Evolutionary conservation across 2,797 vertebrate genomes (phyloP), one percentile per base, ranked within the genome.

Genomic region (Leptoclinus maculatus): DNA sequence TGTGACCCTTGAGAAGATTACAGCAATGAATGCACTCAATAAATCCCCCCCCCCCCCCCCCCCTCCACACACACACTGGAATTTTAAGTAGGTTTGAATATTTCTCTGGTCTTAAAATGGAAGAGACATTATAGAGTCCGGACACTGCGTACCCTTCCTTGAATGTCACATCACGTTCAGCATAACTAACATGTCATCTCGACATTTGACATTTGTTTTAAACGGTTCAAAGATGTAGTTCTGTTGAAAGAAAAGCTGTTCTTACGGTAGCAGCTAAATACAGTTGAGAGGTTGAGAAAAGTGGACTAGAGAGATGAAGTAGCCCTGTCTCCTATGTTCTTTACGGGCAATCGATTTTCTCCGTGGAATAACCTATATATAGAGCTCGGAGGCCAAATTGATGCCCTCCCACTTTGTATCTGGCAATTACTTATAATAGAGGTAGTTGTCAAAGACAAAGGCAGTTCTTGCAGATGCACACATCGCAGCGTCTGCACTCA

Each of bases 291-390:
- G 65, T 71, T 84, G 62, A 78, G 75, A 82, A n/a, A n/a, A n/a
- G 2, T 71, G 77, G 85, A 88, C 53, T 39, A 83, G 57, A 77
- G 76, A 84, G 87, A 89, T 87, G 73, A 90, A 88, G 81, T 86
- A 86, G 84, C 71, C 59, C 72, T 85, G 85, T 90, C 84, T 86
- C 93, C 94, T 88, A 91, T 94, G 93, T 95, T 95, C 94, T 93
- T 94, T 94, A 93, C 95, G 94, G 93, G 93, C 94, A 95, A 97
- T 97, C 95, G 96, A 97, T 98, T 97, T 96, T 94, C 96, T 96
- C 95, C 95, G 94, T 96, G 96, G 96, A 96, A 90, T 94, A 8
- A 41, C 92, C 96, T 97, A 97, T 97, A 97, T 97, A 96, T 97
- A 97, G 97, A 86, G 74, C 71, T 53, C 39, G 47, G 65, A 89